These are phyloP conservation scores for Prosopocoilus inquinatus DNA, from an alignment of 2,888 invertebrate species.

Conservation along the genomic window DNA sequence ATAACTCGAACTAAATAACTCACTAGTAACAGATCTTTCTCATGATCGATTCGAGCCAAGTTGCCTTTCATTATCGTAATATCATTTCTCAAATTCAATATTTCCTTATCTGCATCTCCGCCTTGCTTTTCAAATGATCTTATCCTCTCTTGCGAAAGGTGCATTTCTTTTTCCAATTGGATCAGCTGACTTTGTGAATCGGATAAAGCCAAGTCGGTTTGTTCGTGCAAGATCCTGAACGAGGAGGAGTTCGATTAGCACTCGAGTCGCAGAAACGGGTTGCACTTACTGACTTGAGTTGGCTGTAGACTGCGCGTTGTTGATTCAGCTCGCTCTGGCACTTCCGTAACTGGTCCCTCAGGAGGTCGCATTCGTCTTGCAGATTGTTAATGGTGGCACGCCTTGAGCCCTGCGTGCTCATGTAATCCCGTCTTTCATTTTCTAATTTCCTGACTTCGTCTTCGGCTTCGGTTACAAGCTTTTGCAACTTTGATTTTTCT, in stretches of 20 bases:
- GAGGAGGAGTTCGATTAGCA: no score
- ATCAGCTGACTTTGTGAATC: constrained; percentile 68
- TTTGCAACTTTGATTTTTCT: constrained; percentile 53
- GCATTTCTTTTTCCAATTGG: constrained; percentile 63
- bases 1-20: constrained; percentile 27
- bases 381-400: constrained; percentile 55
- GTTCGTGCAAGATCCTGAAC: constrained; percentile 69
- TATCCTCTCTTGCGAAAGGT: constrained; percentile 59
- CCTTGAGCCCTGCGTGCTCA: constrained; percentile 52
- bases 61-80: constrained; percentile 62
- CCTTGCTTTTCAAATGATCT: constrained; percentile 55
- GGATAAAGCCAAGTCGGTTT: constrained; percentile 70
- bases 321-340: constrained; percentile 56
- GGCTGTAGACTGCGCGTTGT: constrained; percentile 56
- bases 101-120: constrained; percentile 56
- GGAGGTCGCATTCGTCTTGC: constrained; percentile 57
- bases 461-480: constrained; percentile 53
- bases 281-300: constrained; percentile 55
- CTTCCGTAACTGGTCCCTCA: constrained; percentile 53
- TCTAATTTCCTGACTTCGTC: constrained; percentile 55
- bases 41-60: constrained; percentile 65
- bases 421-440: constrained; percentile 56
- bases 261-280: no score
- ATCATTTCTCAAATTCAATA: constrained; percentile 61
- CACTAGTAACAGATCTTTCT: constrained; percentile 67